Percentiles rank a stretch among this genome's conserved stretches.
Evolutionary conservation across 2,797 vertebrate genomes (phyloP).

Genomic region (Gallinago stenura): DNA sequence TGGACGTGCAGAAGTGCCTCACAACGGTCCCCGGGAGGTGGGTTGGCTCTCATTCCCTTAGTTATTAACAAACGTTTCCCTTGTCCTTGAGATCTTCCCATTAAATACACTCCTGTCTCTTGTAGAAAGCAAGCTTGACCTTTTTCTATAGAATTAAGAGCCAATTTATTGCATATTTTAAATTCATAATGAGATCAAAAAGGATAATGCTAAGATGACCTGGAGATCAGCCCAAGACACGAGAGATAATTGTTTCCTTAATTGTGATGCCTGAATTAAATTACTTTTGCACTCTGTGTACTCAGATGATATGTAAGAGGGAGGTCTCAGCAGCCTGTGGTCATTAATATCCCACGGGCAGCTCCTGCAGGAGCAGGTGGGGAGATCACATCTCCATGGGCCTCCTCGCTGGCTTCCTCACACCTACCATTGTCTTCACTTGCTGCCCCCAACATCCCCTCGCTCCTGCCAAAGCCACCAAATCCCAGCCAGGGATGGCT

Average conservation of each 20-base stretch:
- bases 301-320: background rate
- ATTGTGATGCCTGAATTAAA: constrained; percentile 51
- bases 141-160: constrained; percentile 27
- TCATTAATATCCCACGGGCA: background rate
- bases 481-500: background rate
- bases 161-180: constrained; percentile 53
- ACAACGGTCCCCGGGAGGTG: rapidly evolving
- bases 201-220: constrained; percentile 37
- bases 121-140: background rate
- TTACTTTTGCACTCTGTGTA: background rate
- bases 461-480: background rate
- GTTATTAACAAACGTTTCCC: background rate
- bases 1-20: background rate
- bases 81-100: constrained; percentile 38
- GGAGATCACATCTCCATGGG: background rate
- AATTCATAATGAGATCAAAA: constrained; percentile 66
- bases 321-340: background rate
- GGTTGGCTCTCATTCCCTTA: background rate
- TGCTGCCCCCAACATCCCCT: background rate
- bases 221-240: constrained; percentile 33
- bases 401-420: background rate
- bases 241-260: constrained; percentile 63
- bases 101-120: background rate
- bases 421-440: background rate
- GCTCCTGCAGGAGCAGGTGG: background rate